Evolutionary conservation across 1,140 invertebrate genomes (phyloP).

Genomic region (Calliopsis andreniformis): DNA sequence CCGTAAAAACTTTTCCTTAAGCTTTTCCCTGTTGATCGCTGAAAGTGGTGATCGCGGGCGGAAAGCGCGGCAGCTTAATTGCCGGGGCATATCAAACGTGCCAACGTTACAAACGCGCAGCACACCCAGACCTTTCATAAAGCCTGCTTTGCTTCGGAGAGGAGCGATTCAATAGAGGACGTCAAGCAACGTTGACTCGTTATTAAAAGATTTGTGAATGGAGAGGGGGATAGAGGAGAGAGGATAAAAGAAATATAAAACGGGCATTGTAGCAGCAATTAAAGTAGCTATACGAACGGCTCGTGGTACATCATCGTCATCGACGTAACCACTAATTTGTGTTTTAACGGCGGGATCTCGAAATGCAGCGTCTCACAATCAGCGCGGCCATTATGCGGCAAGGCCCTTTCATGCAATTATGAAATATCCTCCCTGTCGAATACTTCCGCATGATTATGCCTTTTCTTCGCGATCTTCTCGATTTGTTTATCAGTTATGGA

Average conservation of each 20-base stretch:
- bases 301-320: conserved; percentile 20
- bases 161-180: conserved; percentile 35
- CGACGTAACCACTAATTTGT: conserved; percentile 40
- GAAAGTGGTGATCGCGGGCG: conserved; percentile 8
- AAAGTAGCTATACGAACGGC: conserved; percentile 38
- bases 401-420: neutral
- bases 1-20: conserved; percentile 51
- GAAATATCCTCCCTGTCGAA: neutral
- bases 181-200: conserved; percentile 38
- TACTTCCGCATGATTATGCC: neutral
- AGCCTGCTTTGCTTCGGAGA: conserved; percentile 35
- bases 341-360: conserved; percentile 17
- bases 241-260: neutral
- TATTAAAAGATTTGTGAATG: conserved; percentile 53
- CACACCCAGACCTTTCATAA: conserved; percentile 28
- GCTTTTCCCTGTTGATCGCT: neutral
- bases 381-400: conserved; percentile 2
- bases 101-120: conserved; percentile 44
- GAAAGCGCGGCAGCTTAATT: conserved; percentile 53
- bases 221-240: neutral
- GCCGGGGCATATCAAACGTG: conserved; percentile 48
- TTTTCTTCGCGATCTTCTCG: neutral
- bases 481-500: no score
- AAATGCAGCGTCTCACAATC: conserved; percentile 26
- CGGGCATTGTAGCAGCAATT: conserved; percentile 43